Percentiles rank a stretch among this genome's conserved stretches.
Evolutionary conservation across 2,113 vertebrate species (phyloP).

Genomic region (Ophiodon elongatus): DNA sequence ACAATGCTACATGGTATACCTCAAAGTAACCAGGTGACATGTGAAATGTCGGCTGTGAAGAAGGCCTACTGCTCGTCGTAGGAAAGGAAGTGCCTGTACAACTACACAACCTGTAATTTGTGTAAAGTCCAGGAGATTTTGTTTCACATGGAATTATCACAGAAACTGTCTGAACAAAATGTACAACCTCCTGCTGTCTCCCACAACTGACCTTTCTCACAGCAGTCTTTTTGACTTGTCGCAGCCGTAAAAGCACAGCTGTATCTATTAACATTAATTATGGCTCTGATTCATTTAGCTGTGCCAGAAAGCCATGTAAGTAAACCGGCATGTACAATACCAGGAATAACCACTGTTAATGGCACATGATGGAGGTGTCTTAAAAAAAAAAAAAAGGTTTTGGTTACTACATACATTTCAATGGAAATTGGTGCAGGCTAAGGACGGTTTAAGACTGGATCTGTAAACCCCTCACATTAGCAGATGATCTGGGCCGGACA

Average conservation of each 20-base stretch:
- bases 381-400: too few species aligned
- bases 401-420: not conserved
- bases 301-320: not conserved
- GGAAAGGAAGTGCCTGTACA: not conserved
- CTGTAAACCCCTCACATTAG: not conserved
- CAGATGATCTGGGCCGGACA: not conserved
- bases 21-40: not conserved
- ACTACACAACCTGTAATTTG: not conserved
- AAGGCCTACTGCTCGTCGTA: not conserved
- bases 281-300: not conserved
- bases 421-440: not conserved
- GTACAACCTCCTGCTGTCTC: not conserved
- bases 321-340: not conserved
- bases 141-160: not conserved
- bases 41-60: not conserved
- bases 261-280: not conserved
- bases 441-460: not conserved
- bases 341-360: not conserved
- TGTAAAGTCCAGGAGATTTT: not conserved
- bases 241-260: not conserved
- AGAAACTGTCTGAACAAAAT: not conserved
- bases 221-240: not conserved
- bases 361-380: not conserved
- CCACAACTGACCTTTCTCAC: not conserved
- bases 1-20: not conserved